A percentile compares a stretch with the other conserved stretches of the same genome.
phyloP scores from a whole-genome alignment of 2,113 vertebrate genomes.

The Melierax canorus region DNA sequence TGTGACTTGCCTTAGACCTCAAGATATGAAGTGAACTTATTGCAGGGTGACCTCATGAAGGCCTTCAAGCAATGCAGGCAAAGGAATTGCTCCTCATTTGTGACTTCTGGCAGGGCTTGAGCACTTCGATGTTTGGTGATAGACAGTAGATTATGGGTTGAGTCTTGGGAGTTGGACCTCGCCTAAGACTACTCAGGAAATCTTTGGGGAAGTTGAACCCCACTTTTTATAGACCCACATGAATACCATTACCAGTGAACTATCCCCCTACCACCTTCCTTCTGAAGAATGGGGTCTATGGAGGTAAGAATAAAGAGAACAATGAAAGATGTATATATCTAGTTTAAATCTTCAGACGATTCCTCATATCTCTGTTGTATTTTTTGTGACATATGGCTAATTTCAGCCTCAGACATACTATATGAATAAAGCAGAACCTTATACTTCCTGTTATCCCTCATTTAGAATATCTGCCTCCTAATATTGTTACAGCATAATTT shows the following conservation, averaged over 20 bases:
- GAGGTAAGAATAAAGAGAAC: not conserved
- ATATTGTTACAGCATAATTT: not conserved
- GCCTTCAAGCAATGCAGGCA: not conserved
- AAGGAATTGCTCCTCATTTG: not conserved
- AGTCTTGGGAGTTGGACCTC: not conserved
- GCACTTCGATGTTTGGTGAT: accelerated
- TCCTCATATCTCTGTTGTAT: not conserved
- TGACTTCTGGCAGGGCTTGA: not conserved
- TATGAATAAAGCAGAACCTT: not conserved
- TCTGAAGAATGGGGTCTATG: not conserved
- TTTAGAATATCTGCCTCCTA: not conserved
- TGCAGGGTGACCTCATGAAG: not conserved
- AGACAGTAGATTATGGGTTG: not conserved
- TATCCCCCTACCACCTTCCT: not conserved
- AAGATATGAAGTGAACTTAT: not conserved
- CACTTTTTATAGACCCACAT: not conserved
- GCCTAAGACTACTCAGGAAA: not conserved
- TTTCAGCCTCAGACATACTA: not conserved
- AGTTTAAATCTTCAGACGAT: not conserved
- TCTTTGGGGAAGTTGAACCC: not conserved
- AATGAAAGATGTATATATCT: not conserved
- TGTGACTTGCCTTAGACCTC: not conserved
- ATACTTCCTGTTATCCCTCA: not conserved
- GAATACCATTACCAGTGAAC: not conserved
- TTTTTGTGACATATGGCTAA: not conserved